These are phyloP conservation scores for Chaenocephalus aceratus DNA, from an alignment of 2,113 vertebrate genomes.

Conservation along the genomic window DNA sequence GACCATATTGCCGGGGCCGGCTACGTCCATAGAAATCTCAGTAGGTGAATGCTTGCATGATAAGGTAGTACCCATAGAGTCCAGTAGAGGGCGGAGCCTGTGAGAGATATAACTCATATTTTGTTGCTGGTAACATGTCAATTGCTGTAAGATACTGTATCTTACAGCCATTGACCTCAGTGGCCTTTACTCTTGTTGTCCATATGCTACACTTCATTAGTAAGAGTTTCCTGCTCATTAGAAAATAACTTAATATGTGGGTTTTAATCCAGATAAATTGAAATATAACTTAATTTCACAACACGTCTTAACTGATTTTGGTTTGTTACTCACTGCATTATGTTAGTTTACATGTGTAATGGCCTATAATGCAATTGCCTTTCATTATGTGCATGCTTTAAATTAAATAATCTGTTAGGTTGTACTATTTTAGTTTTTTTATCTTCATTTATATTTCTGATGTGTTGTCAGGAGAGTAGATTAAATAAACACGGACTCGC, in stretches of 20 bases:
- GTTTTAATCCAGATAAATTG: background rate
- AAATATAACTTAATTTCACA: background rate
- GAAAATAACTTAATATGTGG: background rate
- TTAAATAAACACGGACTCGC: background rate
- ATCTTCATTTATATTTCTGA: background rate
- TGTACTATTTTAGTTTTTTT: background rate
- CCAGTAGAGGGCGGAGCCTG: no score
- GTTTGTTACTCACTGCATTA: background rate
- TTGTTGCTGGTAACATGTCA: background rate
- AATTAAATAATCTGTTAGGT: background rate
- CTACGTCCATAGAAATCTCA: no score
- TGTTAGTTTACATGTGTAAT: background rate
- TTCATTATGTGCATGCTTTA: background rate
- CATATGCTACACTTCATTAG: background rate
- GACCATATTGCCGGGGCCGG: no score
- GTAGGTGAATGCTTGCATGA: no score
- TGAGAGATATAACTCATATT: no score
- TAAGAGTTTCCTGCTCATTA: background rate
- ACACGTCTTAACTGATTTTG: background rate
- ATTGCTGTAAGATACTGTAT: background rate
- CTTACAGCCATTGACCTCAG: constrained; percentile 17
- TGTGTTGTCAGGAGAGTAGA: background rate
- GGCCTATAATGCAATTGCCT: background rate
- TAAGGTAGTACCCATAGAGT: no score
- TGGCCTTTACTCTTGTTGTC: constrained; percentile 36